Percentiles rank a stretch among this genome's conserved stretches.
phyloP scores from a whole-genome alignment of 1,140 invertebrate genomes.

The Cherax destructor region DNA sequence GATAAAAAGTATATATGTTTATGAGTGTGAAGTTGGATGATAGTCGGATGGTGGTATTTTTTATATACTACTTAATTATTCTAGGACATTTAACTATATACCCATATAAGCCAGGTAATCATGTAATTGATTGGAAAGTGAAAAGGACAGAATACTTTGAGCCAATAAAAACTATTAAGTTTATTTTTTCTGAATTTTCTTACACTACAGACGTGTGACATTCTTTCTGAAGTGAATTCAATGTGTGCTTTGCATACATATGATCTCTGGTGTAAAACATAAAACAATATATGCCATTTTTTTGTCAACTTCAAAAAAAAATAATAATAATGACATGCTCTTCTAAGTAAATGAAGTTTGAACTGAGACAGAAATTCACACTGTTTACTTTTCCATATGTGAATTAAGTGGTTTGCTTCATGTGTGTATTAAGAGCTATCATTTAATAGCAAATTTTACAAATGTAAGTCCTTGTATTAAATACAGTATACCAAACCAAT shows the following conservation, averaged over 20 bases:
- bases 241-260: not conserved
- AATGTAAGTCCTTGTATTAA: too few relatives aligned
- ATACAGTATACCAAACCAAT: too few relatives aligned
- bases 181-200: too few relatives aligned
- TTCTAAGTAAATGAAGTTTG: too few relatives aligned
- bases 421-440: too few relatives aligned
- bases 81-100: not conserved
- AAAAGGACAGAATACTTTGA: not conserved
- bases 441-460: too few relatives aligned
- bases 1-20: not conserved
- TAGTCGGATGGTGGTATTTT: not conserved
- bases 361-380: too few relatives aligned
- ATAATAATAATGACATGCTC: too few relatives aligned
- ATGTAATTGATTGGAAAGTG: not conserved
- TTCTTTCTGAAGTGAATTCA: not conserved
- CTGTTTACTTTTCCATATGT: too few relatives aligned
- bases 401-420: too few relatives aligned
- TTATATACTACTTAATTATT: not conserved
- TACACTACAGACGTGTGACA: not conserved
- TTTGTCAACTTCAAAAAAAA: too few relatives aligned
- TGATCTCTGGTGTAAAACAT: not conserved
- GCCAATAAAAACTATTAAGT: not conserved
- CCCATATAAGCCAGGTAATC: not conserved
- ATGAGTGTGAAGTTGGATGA: not conserved
- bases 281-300: too few relatives aligned